Conservation (phyloP, 2,113 vertebrate species). For the Psilopogon haemacephalus region DNA sequence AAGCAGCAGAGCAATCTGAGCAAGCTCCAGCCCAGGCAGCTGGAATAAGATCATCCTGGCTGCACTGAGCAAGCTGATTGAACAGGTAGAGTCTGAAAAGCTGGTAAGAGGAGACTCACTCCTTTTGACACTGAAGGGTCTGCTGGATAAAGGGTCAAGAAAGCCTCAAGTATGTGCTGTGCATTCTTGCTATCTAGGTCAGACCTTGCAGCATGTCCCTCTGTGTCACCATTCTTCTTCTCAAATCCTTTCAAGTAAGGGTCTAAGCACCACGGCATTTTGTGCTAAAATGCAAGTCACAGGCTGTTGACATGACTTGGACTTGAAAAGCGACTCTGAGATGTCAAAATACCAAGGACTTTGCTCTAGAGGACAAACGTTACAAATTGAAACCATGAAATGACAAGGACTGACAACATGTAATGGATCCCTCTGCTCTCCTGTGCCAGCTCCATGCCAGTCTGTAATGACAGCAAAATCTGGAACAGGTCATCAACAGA, state of each 20-base stretch:
- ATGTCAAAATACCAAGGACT: neutral
- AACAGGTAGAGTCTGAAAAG: neutral
- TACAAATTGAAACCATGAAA: slow-evolving; percentile 24
- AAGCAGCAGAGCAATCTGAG: neutral
- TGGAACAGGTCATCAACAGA: neutral
- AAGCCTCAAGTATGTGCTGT: neutral
- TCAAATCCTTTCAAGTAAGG: neutral
- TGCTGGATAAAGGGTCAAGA: neutral
- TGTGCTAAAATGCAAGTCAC: neutral
- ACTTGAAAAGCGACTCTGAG: neutral
- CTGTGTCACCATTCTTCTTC: neutral
- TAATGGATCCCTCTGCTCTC: neutral
- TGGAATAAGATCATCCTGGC: neutral
- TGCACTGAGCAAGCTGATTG: neutral
- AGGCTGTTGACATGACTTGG: neutral
- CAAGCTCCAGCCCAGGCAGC: neutral
- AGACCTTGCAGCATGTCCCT: neutral
- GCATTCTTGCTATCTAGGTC: neutral
- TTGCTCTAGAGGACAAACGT: slow-evolving; percentile 15
- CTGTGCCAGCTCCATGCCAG: neutral
- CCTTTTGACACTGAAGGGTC: neutral
- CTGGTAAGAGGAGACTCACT: neutral
- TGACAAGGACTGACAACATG: slow-evolving; percentile 1
- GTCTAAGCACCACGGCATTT: neutral
- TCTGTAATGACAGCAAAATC: neutral